phyloP scores from a whole-genome alignment of 2,888 invertebrate species.

The Baronia brevicornis region DNA sequence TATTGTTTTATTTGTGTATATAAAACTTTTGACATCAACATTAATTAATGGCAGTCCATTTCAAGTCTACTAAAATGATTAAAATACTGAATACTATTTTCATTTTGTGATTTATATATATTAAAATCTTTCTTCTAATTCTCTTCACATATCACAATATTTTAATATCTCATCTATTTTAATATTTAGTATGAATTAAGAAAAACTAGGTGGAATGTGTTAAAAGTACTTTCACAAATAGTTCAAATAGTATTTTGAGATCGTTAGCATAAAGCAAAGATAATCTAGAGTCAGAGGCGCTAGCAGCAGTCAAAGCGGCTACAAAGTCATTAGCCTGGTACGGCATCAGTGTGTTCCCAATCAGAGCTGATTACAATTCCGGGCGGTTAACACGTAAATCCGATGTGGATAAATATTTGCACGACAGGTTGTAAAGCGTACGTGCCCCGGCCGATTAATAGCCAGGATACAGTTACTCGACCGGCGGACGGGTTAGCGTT shows the following conservation, averaged over 20 bases:
- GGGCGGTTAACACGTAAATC: constrained; percentile 64
- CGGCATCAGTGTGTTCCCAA: constrained; percentile 31
- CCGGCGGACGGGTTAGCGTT: constrained; percentile 27
- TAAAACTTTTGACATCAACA: too few species aligned
- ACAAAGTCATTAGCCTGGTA: constrained; percentile 25
- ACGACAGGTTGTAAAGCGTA: constrained; percentile 66
- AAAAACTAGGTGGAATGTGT: too few species aligned
- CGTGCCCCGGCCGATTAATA: constrained; percentile 56
- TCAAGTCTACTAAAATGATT: too few species aligned
- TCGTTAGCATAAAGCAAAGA: background rate
- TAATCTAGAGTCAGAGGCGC: constrained; percentile 5
- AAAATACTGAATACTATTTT: too few species aligned
- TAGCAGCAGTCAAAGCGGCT: constrained; percentile 14
- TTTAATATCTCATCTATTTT: too few species aligned
- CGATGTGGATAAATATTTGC: constrained; percentile 71
- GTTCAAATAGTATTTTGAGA: constrained; percentile 14
- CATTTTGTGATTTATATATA: too few species aligned
- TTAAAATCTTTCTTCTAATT: too few species aligned
- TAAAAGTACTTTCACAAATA: too few species aligned
- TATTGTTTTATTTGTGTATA: too few species aligned
- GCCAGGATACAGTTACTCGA: constrained; percentile 55
- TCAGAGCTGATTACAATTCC: constrained; percentile 69
- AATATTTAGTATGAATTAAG: too few species aligned
- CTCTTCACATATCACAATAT: too few species aligned
- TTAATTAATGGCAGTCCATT: too few species aligned